phyloP scores from a whole-genome alignment of 1,140 invertebrate genomes.

The Adelges cooleyi region DNA sequence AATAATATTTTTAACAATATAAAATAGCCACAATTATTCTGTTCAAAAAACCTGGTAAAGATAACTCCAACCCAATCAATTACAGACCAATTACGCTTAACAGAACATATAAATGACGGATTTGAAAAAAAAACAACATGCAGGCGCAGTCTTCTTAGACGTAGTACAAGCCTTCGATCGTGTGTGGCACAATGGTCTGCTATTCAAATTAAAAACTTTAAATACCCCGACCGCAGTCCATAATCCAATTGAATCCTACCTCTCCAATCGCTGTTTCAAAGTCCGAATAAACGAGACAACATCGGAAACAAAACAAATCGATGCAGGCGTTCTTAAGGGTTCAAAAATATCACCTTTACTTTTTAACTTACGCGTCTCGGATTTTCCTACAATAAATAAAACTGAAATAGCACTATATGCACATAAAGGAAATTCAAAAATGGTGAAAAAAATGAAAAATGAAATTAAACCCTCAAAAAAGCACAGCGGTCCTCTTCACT shows the following conservation, averaged over 20 bases:
- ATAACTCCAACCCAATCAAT: slow-evolving; percentile 36
- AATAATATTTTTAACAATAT: slow-evolving; percentile 31
- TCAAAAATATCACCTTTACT: slow-evolving; percentile 8
- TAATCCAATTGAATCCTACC: slow-evolving; percentile 19
- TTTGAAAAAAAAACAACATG: slow-evolving; percentile 31
- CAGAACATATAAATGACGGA: slow-evolving; percentile 21
- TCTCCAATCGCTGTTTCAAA: slow-evolving; percentile 1
- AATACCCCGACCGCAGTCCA: neutral
- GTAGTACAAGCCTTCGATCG: slow-evolving; percentile 34
- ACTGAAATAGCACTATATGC: neutral
- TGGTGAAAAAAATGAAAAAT: neutral
- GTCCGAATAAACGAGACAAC: slow-evolving; percentile 6
- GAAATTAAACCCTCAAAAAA: neutral
- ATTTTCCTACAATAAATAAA: neutral
- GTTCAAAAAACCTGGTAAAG: slow-evolving; percentile 35
- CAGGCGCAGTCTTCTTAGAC: slow-evolving; percentile 30
- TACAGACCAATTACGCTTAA: slow-evolving; percentile 33
- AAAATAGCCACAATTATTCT: slow-evolving; percentile 38
- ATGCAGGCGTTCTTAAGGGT: slow-evolving; percentile 21
- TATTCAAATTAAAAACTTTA: slow-evolving; percentile 22
- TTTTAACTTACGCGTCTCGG: neutral
- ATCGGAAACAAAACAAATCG: slow-evolving; percentile 2
- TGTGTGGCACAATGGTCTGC: slow-evolving; percentile 36
- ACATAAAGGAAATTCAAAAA: neutral
- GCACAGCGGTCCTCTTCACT: neutral